Conservation (phyloP, 2,113 vertebrate species). For the Eidolon helvum region DNA sequence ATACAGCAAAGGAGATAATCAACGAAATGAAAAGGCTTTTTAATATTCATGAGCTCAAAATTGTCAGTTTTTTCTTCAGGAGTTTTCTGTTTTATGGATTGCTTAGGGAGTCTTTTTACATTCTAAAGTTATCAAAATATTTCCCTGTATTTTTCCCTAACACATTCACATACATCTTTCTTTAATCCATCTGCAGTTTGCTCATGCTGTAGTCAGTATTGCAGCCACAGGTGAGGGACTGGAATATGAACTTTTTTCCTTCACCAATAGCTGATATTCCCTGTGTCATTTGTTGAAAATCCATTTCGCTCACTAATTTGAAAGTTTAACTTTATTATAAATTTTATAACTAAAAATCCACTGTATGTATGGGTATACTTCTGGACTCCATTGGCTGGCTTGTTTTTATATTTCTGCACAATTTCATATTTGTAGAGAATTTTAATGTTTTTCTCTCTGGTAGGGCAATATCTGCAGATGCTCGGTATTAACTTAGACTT, state of each 20-base stretch:
- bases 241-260: not conserved
- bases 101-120: not conserved
- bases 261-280: not conserved
- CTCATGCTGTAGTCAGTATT: not conserved
- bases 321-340: not conserved
- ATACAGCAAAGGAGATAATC: not conserved
- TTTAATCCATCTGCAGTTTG: not conserved
- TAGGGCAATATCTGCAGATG: not conserved
- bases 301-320: not conserved
- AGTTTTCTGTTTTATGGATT: not conserved
- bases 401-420: not conserved
- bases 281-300: not conserved
- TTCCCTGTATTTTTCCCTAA: not conserved
- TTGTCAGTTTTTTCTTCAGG: not conserved
- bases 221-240: not conserved
- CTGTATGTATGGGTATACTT: not conserved
- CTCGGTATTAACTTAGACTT: not conserved
- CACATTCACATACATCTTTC: not conserved
- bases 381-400: not conserved
- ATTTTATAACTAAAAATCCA: not conserved
- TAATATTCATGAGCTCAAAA: conserved; percentile 2
- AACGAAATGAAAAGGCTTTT: not conserved
- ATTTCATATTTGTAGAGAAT: not conserved
- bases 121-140: not conserved
- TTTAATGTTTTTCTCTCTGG: not conserved